Evolutionary conservation across 1,140 invertebrate genomes (phyloP), one percentile per base, ranked within the genome.

Genomic region (Pseudomyrmex pallidus): DNA sequence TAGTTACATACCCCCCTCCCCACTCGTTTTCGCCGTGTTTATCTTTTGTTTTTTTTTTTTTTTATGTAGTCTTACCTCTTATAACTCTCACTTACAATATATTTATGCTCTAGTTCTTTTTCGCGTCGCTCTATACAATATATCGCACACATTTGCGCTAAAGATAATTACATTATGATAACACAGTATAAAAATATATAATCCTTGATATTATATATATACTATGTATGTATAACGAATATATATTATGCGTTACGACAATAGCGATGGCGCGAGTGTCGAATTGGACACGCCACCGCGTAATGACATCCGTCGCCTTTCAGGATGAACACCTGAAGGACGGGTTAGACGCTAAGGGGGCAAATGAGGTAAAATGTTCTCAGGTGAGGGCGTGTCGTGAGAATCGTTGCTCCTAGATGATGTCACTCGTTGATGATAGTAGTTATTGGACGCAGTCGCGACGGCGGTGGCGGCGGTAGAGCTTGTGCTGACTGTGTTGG

Each of bases 111-210:
- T 62, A 61, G 13, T 77, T 54, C 9, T 56, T 25, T 56, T 25
- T 70, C 48, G 10, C 56, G 44, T 17, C 50, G 10, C 20, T 50
- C 76, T 80, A 56, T 80, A 72, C 56, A 80, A 80, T 54, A 70
- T 59, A 35, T 35, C 35, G 35, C 44, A 76, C 63, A 61, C 78
- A 86, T 82, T 85, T 56, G 68, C 57, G 82, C 73, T 61, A 87
- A 74, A 59, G 61, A 87, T 73, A 91, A 90, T 91, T 82, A 87
- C 84, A 91, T 90, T 91, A 91, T 85, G 90, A 91, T 94, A 35
- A 35, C 4, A 92, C 86, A 91, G 92, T 94, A 93, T 91, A 94
- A 94, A 94, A 94, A 94, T 94, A 94, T 93, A 94, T 93, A 94
- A 93, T 94, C 91, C 92, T 83, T 90, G 90, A 90, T 92, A 89